These are phyloP conservation scores for Ictalurus furcatus DNA, from an alignment of 2,113 vertebrate genomes.

Conservation along the genomic window DNA sequence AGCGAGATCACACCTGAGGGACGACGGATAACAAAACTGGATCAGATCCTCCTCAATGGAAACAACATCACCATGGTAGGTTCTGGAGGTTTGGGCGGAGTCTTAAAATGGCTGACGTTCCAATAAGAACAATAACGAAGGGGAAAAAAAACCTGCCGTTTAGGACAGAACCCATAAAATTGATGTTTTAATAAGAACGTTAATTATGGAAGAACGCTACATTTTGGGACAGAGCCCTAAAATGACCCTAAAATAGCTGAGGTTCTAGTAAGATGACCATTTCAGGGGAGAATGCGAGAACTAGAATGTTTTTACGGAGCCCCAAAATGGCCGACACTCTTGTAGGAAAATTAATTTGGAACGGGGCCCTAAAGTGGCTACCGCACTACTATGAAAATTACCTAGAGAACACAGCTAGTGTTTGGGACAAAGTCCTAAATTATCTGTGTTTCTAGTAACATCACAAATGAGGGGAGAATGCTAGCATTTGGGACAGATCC, in stretches of 20 bases:
- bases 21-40: slow-evolving; percentile 94
- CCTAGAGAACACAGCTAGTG: too few species aligned
- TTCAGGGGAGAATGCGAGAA: too few species aligned
- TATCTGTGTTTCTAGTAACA: not conserved
- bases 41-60: slow-evolving; percentile 96
- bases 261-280: too few species aligned
- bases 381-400: too few species aligned
- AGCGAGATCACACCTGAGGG: slow-evolving; percentile 97
- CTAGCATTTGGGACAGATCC: too few species aligned
- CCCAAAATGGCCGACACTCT: too few species aligned
- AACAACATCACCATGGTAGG: slow-evolving; percentile 98
- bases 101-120: not conserved
- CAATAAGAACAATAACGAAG: not conserved
- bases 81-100: not conserved
- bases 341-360: too few species aligned
- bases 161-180: too few species aligned
- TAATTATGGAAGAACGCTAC: not conserved
- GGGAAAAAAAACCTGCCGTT: not conserved
- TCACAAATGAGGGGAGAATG: not conserved
- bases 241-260: too few species aligned
- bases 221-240: too few species aligned
- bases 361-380: too few species aligned
- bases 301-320: too few species aligned
- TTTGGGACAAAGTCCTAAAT: not conserved
- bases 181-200: not conserved